Evolutionary conservation across 2,888 invertebrate genomes (phyloP).

Genomic region (Sphaerophoria taeniata): DNA sequence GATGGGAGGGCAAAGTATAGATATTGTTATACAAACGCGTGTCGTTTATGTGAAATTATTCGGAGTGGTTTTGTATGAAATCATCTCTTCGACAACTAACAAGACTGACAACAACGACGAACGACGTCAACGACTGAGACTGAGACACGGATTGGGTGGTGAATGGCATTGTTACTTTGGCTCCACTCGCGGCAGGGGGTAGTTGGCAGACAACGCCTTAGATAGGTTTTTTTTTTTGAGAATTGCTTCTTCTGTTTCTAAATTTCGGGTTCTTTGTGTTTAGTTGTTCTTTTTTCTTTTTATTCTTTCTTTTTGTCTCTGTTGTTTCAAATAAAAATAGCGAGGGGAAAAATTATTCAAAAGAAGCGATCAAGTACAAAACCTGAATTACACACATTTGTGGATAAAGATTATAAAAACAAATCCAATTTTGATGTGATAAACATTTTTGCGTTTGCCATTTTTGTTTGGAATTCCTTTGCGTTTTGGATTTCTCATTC

Average conservation of each 20-base stretch:
- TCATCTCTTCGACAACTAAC: conserved; percentile 55
- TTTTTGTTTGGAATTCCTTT: conserved; percentile 8
- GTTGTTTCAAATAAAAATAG: conserved; percentile 22
- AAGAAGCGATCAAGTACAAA: conserved; percentile 40
- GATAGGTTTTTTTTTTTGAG: conserved; percentile 23
- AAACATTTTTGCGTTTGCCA: conserved; percentile 29
- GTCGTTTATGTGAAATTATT: conserved; percentile 58
- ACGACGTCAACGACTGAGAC: too few relatives aligned
- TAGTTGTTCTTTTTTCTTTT: conserved; percentile 22
- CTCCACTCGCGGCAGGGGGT: conserved; percentile 24
- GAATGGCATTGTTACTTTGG: not conserved
- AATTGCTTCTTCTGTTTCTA: conserved; percentile 21
- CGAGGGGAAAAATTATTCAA: conserved; percentile 54
- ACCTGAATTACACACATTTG: not conserved
- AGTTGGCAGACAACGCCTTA: conserved; percentile 67
- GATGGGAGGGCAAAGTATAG: conserved; percentile 22
- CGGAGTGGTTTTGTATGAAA: conserved; percentile 69
- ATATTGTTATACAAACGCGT: conserved; percentile 37
- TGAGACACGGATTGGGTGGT: conserved; percentile 1
- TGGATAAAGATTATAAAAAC: conserved; percentile 6
- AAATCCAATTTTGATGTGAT: conserved; percentile 47
- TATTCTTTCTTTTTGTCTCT: conserved; percentile 39
- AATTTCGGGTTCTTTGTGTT: conserved; percentile 52
- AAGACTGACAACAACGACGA: not conserved
- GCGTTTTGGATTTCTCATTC: conserved; percentile 26